Evolutionary conservation across 2,113 vertebrate genomes (phyloP), one percentile per base, ranked within the genome.

Genomic region (Rhineura floridana): DNA sequence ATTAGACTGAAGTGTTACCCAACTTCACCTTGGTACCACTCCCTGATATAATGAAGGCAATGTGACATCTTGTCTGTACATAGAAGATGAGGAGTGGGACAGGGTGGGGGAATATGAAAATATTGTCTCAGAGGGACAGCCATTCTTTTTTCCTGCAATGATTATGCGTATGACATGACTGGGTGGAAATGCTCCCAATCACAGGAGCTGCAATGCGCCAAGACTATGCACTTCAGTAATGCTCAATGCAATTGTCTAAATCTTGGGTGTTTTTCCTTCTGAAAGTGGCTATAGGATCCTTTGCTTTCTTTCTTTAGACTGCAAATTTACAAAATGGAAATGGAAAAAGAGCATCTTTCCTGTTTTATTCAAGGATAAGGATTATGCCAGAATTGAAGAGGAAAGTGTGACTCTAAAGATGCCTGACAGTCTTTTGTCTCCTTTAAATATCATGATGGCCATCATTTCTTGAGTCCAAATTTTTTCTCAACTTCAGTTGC

Each of bases 401-500:
- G 8, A 50, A 44, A 91, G 46, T 48, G 55, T 46, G 39, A 0
- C 15, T 86, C 89, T 75, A 78, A 89, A 33, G 86, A 65, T 6
- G 44, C 84, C 21, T 28, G 59, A 46, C 52, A 65, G 4, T 33
- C 19, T n/a, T 91, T 19, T 3, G 17, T 39, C 88, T 81, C 46
- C 82, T 89, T 91, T 69, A 86, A 79, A 88, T 67, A 65, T 65
- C 13, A 30, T 1, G 17, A 10, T 13, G 11, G 77, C 4, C 67
- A 87, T 93, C 80, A 94, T 93, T 96, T 95, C 90, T 94, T 94
- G 87, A 95, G 87, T 72, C 93, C 94, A 42, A 83, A 86, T 83
- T 94, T 96, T 91, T 95, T 96, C 73, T 93, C 94, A 50, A 96
- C 39, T 82, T 90, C 93, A 76, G 93, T 90, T 44, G 92, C 52